Evolutionary conservation across 2,888 invertebrate species (phyloP).

Genomic region (Punctoribates punctum): DNA sequence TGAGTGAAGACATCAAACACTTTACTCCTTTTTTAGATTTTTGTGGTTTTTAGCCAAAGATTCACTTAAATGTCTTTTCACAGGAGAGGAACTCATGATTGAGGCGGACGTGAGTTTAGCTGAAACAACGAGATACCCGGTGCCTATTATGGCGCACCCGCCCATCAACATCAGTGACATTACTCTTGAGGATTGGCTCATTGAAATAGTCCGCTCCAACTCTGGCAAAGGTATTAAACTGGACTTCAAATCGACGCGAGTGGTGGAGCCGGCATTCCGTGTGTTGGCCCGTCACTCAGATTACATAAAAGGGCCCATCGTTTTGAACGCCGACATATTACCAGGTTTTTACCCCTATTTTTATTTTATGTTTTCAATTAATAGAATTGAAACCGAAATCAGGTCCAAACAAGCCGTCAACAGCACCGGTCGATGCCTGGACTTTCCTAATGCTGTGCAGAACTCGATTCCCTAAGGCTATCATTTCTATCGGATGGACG

Average conservation of each 20-base stretch:
- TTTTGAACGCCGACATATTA: constrained; percentile 49
- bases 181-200: constrained; percentile 53
- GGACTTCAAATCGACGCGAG: constrained; percentile 54
- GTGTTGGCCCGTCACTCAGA: constrained; percentile 48
- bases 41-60: no score
- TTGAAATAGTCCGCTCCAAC: constrained; percentile 48
- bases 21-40: neutral
- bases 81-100: constrained; percentile 47
- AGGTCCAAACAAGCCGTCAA: constrained; percentile 48
- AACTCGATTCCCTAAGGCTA: constrained; percentile 49
- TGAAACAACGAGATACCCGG: constrained; percentile 49
- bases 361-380: neutral
- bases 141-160: constrained; percentile 54
- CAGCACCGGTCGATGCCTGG: constrained; percentile 49
- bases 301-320: constrained; percentile 48
- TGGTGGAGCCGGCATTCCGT: constrained; percentile 51
- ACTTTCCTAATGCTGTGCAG: constrained; percentile 49
- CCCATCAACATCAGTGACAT: constrained; percentile 52
- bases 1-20: neutral
- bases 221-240: constrained; percentile 53
- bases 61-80: neutral
- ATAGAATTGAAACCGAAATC: neutral
- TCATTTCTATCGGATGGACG: constrained; percentile 49
- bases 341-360: constrained; percentile 35
- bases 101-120: constrained; percentile 49